Percentiles rank a stretch among this genome's conserved stretches.
These are phyloP conservation scores for Scleropages formosus DNA, from an alignment of 2,797 vertebrate species.

Conservation along the genomic window DNA sequence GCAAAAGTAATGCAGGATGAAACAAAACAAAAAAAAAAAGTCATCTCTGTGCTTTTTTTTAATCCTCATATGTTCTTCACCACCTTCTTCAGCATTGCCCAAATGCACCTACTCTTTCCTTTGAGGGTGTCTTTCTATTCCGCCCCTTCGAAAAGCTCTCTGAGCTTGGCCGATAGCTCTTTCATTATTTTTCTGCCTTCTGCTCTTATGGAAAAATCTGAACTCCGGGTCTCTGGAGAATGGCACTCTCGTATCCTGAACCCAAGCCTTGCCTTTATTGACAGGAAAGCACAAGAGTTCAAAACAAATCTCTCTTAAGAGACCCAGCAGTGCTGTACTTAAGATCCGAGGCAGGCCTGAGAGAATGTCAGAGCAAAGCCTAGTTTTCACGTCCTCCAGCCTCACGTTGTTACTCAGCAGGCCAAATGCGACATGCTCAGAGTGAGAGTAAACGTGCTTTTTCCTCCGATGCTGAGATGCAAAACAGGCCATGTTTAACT, in stretches of 20 bases:
- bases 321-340: background rate
- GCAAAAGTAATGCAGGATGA: background rate
- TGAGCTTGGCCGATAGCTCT: background rate
- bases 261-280: slow-evolving; percentile 12
- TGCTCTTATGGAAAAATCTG: too few species aligned
- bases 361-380: background rate
- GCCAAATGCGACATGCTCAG: background rate
- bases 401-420: background rate
- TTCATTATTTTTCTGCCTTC: background rate
- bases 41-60: slow-evolving; percentile 20
- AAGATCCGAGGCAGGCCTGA: background rate
- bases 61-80: background rate
- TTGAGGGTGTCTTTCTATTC: slow-evolving; percentile 33
- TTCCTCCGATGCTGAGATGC: background rate
- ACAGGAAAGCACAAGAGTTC: background rate
- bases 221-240: background rate
- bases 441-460: background rate
- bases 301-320: background rate
- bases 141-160: slow-evolving; percentile 43
- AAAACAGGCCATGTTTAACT: background rate
- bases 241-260: background rate
- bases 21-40: too few species aligned
- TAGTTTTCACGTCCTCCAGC: background rate
- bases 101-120: slow-evolving; percentile 24
- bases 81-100: background rate